phyloP scores from a whole-genome alignment of 2,797 vertebrate species.

The Epinephelus awoara region DNA sequence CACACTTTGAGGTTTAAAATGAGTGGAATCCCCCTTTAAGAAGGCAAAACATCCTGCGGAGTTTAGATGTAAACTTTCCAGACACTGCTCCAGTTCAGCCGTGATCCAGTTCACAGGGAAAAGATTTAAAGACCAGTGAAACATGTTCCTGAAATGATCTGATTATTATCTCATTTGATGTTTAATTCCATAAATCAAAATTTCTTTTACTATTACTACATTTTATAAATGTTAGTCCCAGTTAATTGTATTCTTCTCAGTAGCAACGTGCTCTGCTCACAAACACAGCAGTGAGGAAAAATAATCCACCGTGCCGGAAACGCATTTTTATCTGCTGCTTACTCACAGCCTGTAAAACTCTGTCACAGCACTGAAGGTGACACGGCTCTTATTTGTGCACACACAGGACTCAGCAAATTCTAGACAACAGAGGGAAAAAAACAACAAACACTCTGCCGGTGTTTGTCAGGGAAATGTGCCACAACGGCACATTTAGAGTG shows the following conservation, averaged over 20 bases:
- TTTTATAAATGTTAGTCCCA: neutral
- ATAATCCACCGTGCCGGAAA: neutral
- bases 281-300: neutral
- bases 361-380: slow-evolving; percentile 55
- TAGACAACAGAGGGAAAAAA: slow-evolving; percentile 27
- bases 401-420: slow-evolving; percentile 40
- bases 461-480: slow-evolving; percentile 16
- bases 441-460: neutral
- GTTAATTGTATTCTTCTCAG: neutral
- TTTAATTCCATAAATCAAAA: neutral
- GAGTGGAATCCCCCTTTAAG: no score
- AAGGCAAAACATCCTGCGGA: no score
- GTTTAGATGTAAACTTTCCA: no score
- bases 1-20: no score
- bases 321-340: slow-evolving; percentile 17
- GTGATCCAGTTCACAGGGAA: no score
- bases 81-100: no score
- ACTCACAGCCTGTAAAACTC: slow-evolving; percentile 33
- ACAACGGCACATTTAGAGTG: slow-evolving; percentile 21
- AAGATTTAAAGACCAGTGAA: no score
- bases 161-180: neutral
- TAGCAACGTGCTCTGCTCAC: neutral
- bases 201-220: neutral
- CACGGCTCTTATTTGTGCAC: slow-evolving; percentile 39
- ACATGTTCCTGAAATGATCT: no score